phyloP scores from a whole-genome alignment of 2,888 invertebrate genomes.

The Zaprionus obscuricornis region DNA sequence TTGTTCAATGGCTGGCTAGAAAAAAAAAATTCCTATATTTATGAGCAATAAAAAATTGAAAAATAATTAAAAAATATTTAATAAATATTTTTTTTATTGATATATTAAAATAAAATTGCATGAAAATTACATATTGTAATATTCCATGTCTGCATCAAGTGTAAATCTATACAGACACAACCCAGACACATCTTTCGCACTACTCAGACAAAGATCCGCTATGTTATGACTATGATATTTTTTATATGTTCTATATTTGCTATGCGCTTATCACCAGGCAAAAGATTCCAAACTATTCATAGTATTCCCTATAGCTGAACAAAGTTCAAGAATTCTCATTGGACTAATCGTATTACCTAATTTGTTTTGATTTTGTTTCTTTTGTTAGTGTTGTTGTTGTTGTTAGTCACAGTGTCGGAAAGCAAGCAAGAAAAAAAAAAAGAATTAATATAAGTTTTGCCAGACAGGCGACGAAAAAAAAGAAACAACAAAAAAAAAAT shows the following conservation, averaged over 20 bases:
- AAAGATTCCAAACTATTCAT: slow-evolving; percentile 47
- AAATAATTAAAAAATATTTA: too few relatives aligned
- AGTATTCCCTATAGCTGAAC: slow-evolving; percentile 46
- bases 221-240: slow-evolving; percentile 1
- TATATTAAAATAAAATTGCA: too few relatives aligned
- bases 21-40: too few relatives aligned
- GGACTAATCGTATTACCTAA: slow-evolving; percentile 46
- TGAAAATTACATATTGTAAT: background rate
- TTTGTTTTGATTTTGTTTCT: slow-evolving; percentile 59
- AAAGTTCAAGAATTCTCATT: slow-evolving; percentile 59
- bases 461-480: slow-evolving; percentile 45
- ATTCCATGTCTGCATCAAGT: too few relatives aligned
- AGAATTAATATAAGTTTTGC: slow-evolving; percentile 54
- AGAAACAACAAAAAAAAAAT: slow-evolving; percentile 22
- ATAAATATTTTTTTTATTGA: too few relatives aligned
- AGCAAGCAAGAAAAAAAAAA: slow-evolving; percentile 20
- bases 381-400: slow-evolving; percentile 15
- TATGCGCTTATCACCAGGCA: slow-evolving; percentile 31
- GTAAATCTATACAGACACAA: too few relatives aligned
- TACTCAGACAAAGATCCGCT: slow-evolving; percentile 16
- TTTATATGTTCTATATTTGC: too few relatives aligned
- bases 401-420: slow-evolving; percentile 63
- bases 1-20: too few relatives aligned
- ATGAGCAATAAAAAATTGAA: too few relatives aligned
- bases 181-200: too few relatives aligned